Evolutionary conservation across 2,888 invertebrate genomes (phyloP).

Genomic region (Alloplasta piceator): DNA sequence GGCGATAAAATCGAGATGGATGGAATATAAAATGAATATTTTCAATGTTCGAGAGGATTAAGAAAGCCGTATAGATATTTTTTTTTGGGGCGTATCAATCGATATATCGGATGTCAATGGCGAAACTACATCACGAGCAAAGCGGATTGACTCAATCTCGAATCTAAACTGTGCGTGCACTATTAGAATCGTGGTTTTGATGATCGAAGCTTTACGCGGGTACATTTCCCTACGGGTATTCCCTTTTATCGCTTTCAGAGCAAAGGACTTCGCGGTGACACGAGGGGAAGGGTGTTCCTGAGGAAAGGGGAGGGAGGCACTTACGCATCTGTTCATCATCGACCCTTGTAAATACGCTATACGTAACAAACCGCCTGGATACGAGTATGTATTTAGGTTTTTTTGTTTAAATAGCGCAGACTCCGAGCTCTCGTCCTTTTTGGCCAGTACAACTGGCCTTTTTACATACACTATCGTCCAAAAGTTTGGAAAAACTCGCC

Average conservation of each 20-base stretch:
- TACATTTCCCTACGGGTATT: conserved; percentile 61
- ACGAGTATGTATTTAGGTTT: conserved; percentile 52
- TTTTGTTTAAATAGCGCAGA: conserved; percentile 33
- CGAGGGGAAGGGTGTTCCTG: conserved; percentile 56
- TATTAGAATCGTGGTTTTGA: conserved; percentile 38
- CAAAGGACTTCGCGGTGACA: conserved; percentile 49
- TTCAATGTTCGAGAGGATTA: not conserved
- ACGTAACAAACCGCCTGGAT: conserved; percentile 54
- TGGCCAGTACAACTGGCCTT: too few relatives aligned
- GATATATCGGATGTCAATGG: conserved; percentile 61
- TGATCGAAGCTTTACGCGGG: conserved; percentile 52
- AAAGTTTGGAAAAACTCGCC: too few relatives aligned
- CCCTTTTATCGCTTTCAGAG: conserved; percentile 56
- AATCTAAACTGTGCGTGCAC: conserved; percentile 45
- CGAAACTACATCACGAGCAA: conserved; percentile 37
- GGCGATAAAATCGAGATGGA: too few relatives aligned
- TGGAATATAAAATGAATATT: conserved; percentile 4
- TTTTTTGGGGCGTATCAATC: conserved; percentile 26
- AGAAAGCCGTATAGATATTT: conserved; percentile 16
- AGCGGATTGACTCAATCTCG: conserved; percentile 57
- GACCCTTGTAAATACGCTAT: conserved; percentile 76
- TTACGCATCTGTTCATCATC: conserved; percentile 82
- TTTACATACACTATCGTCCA: too few relatives aligned
- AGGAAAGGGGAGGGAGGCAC: conserved; percentile 74
- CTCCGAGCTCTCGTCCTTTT: conserved; percentile 45